Evolutionary conservation across 2,888 invertebrate species (phyloP), one percentile per base, ranked within the genome.

Genomic region (Nephrotoma appendiculata): DNA sequence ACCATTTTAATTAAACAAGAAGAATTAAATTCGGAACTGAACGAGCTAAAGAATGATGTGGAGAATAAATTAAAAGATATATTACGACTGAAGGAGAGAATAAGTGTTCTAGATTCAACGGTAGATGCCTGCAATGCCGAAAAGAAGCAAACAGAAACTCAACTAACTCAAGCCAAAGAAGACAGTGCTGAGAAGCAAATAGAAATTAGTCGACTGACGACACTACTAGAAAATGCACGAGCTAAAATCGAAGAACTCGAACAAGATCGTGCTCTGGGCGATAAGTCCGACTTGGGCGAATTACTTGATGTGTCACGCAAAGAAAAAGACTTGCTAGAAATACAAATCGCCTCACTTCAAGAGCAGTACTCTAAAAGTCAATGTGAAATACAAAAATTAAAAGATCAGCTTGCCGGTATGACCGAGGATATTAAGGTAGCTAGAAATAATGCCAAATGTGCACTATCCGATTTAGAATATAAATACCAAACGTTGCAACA

Each of bases 361-460:
- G 95, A 96, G 90, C 94, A 95, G 88, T 90, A 95, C 87, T 94
- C 95, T 0, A 93, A 94, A 83, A 94, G 94, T 87, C 94, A 95
- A 89, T 95, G 95, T 89, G 96, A 96, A 90, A 93, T 94, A 84
- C 93, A 93, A 85, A 93, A 94, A 86, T 90, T 95, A 6, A 93
- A 93, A 88, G 95, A 96, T 89, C 94, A 95, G 88, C 92, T 95
- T n/a, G 93, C 93, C 2, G 93, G 93, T 15, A 91, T 95, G 44
- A 94, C 95, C 87, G 95, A 96, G 89, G 95, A 96, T 90, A 94
- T 93, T 88, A 95, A 94, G 92, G 96, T 96, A 83, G 95, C 95
- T 0, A 94, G 96, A 88, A 97, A 96, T 90, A 97, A 96, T 90
- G 96, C 97, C n/a, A 97, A 96, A 90, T 96, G 95, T 41, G 96